Percentiles rank a stretch among this genome's conserved stretches.
Evolutionary conservation across 2,888 invertebrate genomes (phyloP).

Genomic region (Macroteleia sp.): DNA sequence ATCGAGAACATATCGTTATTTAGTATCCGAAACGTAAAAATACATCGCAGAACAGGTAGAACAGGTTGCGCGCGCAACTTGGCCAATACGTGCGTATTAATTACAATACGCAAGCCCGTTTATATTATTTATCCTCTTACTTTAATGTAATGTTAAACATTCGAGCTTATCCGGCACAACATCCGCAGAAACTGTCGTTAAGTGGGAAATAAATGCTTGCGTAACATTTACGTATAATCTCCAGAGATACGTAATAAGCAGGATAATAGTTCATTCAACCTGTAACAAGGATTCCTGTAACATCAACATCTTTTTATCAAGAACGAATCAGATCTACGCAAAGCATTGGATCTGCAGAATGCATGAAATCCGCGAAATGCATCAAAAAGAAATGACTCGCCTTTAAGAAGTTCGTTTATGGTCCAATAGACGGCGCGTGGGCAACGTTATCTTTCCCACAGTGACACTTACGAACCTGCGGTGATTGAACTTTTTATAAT

Average conservation of each 20-base stretch:
- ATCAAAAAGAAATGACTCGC: too few relatives aligned
- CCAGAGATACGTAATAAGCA: constrained; percentile 32
- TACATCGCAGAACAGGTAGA: constrained; percentile 46
- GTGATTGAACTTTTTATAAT: too few relatives aligned
- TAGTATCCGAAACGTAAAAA: constrained; percentile 49
- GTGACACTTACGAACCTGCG: too few relatives aligned
- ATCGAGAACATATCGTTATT: constrained; percentile 56
- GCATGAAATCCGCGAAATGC: too few relatives aligned
- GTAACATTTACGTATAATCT: constrained; percentile 40
- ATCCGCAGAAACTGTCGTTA: constrained; percentile 60
- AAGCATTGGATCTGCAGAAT: too few relatives aligned
- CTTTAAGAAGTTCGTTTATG: too few relatives aligned
- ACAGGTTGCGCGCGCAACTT: constrained; percentile 45
- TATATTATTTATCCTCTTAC: constrained; percentile 59
- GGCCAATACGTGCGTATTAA: constrained; percentile 49
- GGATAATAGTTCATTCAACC: constrained; percentile 44
- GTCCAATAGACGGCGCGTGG: too few relatives aligned
- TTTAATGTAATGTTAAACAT: constrained; percentile 50
- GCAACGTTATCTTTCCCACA: too few relatives aligned
- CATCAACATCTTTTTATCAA: neutral
- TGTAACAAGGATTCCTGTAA: neutral
- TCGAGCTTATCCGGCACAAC: constrained; percentile 49
- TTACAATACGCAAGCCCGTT: constrained; percentile 53
- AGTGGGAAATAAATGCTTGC: constrained; percentile 51
- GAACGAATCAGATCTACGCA: too few relatives aligned